Conservation (phyloP, 2,797 vertebrate species). For the Chrosomus eos region DNA sequence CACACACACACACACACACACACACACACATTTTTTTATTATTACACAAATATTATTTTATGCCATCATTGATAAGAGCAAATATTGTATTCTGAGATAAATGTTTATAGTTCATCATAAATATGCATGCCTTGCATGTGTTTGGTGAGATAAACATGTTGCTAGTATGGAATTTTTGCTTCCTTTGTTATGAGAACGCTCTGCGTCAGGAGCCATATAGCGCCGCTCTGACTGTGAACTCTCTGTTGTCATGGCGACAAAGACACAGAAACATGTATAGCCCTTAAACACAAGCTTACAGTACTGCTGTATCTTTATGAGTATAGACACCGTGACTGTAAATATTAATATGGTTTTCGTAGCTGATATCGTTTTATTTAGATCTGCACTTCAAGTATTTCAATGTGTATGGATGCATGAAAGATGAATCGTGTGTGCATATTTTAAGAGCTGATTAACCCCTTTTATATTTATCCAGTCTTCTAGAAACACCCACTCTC, state of each 20-base stretch:
- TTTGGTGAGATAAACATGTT: constrained; percentile 38
- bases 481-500: constrained; percentile 39
- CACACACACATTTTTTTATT: no score
- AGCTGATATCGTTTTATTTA: background rate
- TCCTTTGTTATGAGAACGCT: constrained; percentile 60
- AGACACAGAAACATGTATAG: constrained; percentile 64
- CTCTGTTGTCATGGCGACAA: constrained; percentile 77
- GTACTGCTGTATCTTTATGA: constrained; percentile 66
- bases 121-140: constrained; percentile 32
- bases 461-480: constrained; percentile 14
- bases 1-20: no score
- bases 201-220: constrained; percentile 61
- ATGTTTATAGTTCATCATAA: constrained; percentile 1
- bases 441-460: constrained; percentile 14
- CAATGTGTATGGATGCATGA: background rate
- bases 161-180: constrained; percentile 48
- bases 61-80: background rate
- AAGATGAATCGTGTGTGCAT: background rate
- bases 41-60: background rate
- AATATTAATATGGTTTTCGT: constrained; percentile 74
- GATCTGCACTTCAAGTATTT: constrained; percentile 12
- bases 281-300: constrained; percentile 64
- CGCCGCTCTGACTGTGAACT: constrained; percentile 65
- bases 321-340: constrained; percentile 65
- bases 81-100: background rate